Base-by-base conservation (phyloP, 2,113 vertebrate species). In the Leptobrachium ailaonicum region DNA sequence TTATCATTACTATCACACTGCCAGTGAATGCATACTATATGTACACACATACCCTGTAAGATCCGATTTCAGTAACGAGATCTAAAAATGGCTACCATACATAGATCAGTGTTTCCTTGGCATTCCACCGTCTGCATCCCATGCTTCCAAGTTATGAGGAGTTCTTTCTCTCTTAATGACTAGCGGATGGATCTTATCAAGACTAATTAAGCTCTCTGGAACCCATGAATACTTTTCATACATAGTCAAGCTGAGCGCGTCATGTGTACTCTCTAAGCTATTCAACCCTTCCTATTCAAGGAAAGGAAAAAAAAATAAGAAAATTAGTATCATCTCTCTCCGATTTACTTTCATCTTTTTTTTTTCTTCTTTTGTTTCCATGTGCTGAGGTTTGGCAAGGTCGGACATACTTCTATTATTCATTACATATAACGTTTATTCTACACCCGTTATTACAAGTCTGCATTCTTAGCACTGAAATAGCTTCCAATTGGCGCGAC, bases 121-220 rank as follows among this genome's bases (percentile, higher is more conserved):
- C 62, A 73, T 66, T 32, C 41, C 6, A 2, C 50, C 11, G n/a
- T 68, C 77, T n/a, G 11, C 11, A 67, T 73, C 78, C 73, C 78
- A 80, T 80, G 78, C 63, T 80, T 80, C 50, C 71, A 80, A 71
- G 41, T 47, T 83, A 74, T 66, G 60, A 71, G 79, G 86, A 84
- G 87, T 73, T 83, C 83, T 82, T 83, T 8, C 66, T 76, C 84
- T 83, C 90, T 80, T 83, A 87, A 87, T 78, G 83, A 78, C 89
- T 71, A 75, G 88, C 12, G 75, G 89, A 89, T 89, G 87, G 87
- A 86, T 90, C 83, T 87, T 83, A 90, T 94, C 88, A 91, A 88
- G 88, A 88, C 89, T 91, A 86, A 85, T 93, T 91, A 92, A 87
- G 88, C 88, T 90, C 89, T 86, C 77, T 69, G 8, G 85, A 79